A percentile compares a stretch with the other conserved stretches of the same genome.
Evolutionary conservation across 2,797 vertebrate species (phyloP).

Genomic region (Cryptoblepharus egeriae): DNA sequence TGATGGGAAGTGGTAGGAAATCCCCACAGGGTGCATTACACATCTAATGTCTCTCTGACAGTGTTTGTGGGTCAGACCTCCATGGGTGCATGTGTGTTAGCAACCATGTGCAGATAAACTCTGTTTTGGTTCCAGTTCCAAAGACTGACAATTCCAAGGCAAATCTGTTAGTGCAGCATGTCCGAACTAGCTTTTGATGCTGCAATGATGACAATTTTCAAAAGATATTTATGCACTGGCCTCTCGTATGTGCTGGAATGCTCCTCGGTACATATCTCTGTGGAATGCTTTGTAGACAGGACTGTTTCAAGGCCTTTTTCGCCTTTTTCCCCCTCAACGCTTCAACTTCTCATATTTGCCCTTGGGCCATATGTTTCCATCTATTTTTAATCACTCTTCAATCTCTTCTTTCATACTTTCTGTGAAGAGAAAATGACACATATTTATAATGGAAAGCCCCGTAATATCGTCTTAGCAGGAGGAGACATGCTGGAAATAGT

Average conservation of each 20-base stretch:
- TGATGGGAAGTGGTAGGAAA: too few species aligned
- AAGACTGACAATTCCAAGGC: slow-evolving; percentile 15
- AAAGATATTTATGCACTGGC: slow-evolving; percentile 11
- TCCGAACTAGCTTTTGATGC: slow-evolving; percentile 41
- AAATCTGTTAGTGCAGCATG: slow-evolving; percentile 28
- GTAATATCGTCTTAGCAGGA: background rate
- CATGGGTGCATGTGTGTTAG: too few species aligned
- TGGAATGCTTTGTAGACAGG: slow-evolving; percentile 42
- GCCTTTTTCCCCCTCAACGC: slow-evolving; percentile 13
- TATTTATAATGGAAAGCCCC: background rate
- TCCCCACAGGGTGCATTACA: too few species aligned
- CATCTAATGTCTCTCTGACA: too few species aligned
- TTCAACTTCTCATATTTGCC: slow-evolving; percentile 15
- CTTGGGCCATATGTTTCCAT: slow-evolving; percentile 31
- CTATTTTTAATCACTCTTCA: slow-evolving; percentile 22
- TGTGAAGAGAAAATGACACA: background rate
- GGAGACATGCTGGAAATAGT: background rate
- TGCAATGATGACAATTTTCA: slow-evolving; percentile 30
- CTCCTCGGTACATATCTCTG: slow-evolving; percentile 33
- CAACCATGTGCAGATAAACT: background rate
- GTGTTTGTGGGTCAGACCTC: too few species aligned
- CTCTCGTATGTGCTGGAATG: slow-evolving; percentile 20
- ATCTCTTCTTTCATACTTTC: background rate
- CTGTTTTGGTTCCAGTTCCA: slow-evolving; percentile 22
- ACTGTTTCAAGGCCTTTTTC: slow-evolving; percentile 43